phyloP scores from a whole-genome alignment of 2,888 invertebrate genomes.

The Schizaphis graminum region DNA sequence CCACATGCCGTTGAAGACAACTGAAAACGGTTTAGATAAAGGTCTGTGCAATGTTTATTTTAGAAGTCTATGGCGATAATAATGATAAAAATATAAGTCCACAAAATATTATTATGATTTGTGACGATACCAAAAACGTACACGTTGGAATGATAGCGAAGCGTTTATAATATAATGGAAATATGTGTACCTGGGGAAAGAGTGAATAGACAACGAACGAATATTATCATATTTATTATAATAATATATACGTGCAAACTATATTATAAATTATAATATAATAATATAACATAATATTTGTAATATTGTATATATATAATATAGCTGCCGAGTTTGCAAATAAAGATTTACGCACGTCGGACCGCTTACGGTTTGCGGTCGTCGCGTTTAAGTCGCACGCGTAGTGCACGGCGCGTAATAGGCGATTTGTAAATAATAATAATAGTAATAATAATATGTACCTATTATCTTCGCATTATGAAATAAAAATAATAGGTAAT shows the following conservation, averaged over 20 bases:
- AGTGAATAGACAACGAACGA: background rate
- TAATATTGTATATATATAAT: background rate
- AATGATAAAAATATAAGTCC: background rate
- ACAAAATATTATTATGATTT: background rate
- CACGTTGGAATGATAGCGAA: background rate
- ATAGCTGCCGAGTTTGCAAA: background rate
- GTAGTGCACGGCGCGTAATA: background rate
- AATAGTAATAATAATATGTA: background rate
- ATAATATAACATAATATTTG: background rate
- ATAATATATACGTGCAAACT: background rate
- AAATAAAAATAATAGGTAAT: background rate
- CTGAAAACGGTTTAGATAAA: background rate
- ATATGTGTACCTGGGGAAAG: background rate
- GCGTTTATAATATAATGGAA: background rate
- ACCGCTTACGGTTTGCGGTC: background rate
- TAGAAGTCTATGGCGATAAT: background rate
- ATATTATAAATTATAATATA: no score
- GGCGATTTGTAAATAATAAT: background rate
- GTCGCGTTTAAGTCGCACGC: background rate
- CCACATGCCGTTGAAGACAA: background rate
- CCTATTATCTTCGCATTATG: background rate
- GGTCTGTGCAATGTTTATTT: background rate
- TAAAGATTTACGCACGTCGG: background rate
- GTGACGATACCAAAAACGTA: background rate
- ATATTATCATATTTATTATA: background rate